These are phyloP conservation scores for Bambusicola thoracicus DNA, from an alignment of 2,113 vertebrate species.

Conservation along the genomic window DNA sequence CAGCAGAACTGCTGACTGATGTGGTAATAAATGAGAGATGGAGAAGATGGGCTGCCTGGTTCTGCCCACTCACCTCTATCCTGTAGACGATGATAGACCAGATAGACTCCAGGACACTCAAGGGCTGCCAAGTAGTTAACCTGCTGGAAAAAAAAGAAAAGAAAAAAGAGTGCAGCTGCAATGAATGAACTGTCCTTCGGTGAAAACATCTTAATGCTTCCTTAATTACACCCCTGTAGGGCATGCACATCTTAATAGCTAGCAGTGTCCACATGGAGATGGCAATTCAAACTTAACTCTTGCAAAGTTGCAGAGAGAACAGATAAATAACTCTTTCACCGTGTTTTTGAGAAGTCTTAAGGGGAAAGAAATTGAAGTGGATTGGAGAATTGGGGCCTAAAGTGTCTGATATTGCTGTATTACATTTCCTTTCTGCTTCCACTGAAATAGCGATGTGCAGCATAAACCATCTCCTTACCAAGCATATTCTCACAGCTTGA, in stretches of 20 bases:
- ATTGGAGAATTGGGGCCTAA: not conserved
- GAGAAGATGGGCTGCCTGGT: constrained; percentile 65
- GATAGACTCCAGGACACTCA: constrained; percentile 67
- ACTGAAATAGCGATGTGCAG: not conserved
- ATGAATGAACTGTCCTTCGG: constrained; percentile 41
- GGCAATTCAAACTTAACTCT: not conserved
- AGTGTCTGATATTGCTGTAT: not conserved
- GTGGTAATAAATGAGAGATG: constrained; percentile 69
- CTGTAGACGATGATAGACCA: constrained; percentile 65
- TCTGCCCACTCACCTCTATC: constrained; percentile 66
- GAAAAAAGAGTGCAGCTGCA: constrained; percentile 21
- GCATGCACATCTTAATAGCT: constrained; percentile 49
- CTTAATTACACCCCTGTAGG: constrained; percentile 71
- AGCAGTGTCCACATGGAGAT: not conserved
- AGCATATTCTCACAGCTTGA: not conserved
- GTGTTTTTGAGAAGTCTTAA: not conserved
- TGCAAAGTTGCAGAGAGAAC: constrained; percentile 7
- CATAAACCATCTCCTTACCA: not conserved
- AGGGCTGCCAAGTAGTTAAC: constrained; percentile 75
- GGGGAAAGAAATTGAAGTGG: not conserved
- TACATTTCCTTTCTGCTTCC: not conserved
- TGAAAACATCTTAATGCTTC: constrained; percentile 45
- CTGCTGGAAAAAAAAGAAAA: constrained; percentile 13
- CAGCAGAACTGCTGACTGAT: constrained; percentile 17
- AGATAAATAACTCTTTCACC: not conserved